Evolutionary conservation across 2,797 vertebrate species (phyloP).

Genomic region (Sparidentex hasta): DNA sequence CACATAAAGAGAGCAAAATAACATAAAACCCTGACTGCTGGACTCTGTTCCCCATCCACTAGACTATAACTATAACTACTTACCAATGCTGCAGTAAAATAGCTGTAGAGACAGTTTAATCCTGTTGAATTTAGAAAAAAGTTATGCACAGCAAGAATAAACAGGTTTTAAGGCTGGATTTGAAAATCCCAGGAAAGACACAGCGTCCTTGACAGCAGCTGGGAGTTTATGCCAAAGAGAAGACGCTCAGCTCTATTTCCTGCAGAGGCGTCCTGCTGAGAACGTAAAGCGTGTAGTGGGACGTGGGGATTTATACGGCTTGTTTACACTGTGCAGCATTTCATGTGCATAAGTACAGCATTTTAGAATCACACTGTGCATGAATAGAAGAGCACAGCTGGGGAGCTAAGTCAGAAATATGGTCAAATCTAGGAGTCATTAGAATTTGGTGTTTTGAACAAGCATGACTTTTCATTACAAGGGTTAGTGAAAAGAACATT

Average conservation of each 20-base stretch:
- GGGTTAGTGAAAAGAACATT: not conserved
- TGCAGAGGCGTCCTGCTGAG: slow-evolving; percentile 2
- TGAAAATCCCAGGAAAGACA: slow-evolving; percentile 35
- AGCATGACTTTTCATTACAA: slow-evolving; percentile 6
- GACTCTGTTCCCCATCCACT: not conserved
- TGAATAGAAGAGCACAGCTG: not conserved
- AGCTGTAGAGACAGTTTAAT: slow-evolving; percentile 30
- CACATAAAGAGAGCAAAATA: not conserved
- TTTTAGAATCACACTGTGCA: not conserved
- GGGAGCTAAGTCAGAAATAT: slow-evolving; percentile 4
- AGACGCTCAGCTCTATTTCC: not conserved
- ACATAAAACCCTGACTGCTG: not conserved
- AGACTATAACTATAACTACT: slow-evolving; percentile 3
- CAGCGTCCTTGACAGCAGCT: slow-evolving; percentile 40
- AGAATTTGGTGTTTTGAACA: slow-evolving; percentile 18
- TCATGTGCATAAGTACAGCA: not conserved
- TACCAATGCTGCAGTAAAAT: slow-evolving; percentile 1
- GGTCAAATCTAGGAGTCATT: slow-evolving; percentile 1
- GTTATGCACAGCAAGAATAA: slow-evolving; percentile 24
- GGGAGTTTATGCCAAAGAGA: slow-evolving; percentile 21
- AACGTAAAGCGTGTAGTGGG: slow-evolving; percentile 1
- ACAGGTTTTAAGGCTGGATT: slow-evolving; percentile 50
- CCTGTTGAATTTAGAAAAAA: slow-evolving; percentile 20
- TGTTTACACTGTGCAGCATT: not conserved
- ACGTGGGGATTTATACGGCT: slow-evolving; percentile 4